phyloP scores from a whole-genome alignment of 2,113 vertebrate genomes.

The Xyliphius kryptos region DNA sequence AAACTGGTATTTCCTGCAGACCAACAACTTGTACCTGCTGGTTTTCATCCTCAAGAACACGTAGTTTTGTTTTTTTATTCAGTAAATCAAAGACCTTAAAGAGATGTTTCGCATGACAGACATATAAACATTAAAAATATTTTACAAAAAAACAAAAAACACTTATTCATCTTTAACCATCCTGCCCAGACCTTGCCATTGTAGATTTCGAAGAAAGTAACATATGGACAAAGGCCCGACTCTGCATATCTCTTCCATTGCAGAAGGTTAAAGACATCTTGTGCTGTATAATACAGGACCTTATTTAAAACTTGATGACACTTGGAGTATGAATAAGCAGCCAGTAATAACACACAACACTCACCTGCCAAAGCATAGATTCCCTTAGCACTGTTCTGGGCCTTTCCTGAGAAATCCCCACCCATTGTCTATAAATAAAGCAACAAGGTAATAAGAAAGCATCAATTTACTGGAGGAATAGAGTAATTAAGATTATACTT shows the following conservation, averaged over 20 bases:
- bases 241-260: conserved; percentile 69
- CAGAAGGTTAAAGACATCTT: conserved; percentile 82
- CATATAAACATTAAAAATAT: too few relatives aligned
- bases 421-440: conserved; percentile 82
- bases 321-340: too few relatives aligned
- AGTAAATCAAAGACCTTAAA: conserved; percentile 86
- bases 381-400: conserved; percentile 81
- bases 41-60: conserved; percentile 88
- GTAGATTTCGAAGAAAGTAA: conserved; percentile 98
- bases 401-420: conserved; percentile 80
- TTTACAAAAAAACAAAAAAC: background rate
- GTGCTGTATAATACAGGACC: conserved; percentile 62
- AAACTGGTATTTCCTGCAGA: conserved; percentile 75
- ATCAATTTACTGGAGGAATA: background rate
- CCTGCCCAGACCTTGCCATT: conserved; percentile 79
- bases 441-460: background rate
- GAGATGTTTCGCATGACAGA: too few relatives aligned
- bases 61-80: conserved; percentile 87
- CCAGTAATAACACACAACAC: too few relatives aligned
- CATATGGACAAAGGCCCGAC: conserved; percentile 72
- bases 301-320: background rate
- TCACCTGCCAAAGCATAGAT: conserved; percentile 91
- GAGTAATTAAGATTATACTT: conserved; percentile 52
- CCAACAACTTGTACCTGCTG: conserved; percentile 94
- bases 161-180: background rate